Evolutionary conservation across 2,113 vertebrate species (phyloP), one percentile per base, ranked within the genome.

Genomic region (Callopanchax toddi): DNA sequence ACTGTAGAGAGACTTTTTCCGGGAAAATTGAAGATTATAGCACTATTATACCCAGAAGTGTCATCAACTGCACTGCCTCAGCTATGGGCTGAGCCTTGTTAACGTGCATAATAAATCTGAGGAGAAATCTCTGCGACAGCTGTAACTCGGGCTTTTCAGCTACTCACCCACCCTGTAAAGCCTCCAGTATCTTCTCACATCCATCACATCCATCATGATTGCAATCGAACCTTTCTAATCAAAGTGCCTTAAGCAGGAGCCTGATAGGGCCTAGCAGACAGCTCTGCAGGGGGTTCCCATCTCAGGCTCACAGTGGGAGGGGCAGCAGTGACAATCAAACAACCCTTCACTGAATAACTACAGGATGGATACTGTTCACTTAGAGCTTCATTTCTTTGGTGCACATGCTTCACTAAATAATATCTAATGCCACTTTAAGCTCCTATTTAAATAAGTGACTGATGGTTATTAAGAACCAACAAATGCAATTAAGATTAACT

Each of bases 161-260:
- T 42, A 16, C 57, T 26, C 51, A 82, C 56, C 75, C 63, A 51
- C 46, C 71, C 42, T 26, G n/a, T 23, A 55, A n/a, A 82, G 48
- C 69, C 57, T 71, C 55, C 18, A 51, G 62, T 51, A 66, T 84
- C 71, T 82, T 77, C 67, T 75, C 77, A 74, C 77, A 90, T 85
- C 81, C 75, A 81, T 75, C 77, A 74, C 77, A 90, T 85, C 81
- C 75, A 81, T 90, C 84, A 84, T 49, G 66, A 53, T 70, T 13
- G 5, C 45, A 52, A 82, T 78, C 54, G 69, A 84, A 79, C 11
- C 9, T 46, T 65, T 69, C 67, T 64, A 61, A 82, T 82, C 78
- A 57, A 84, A 86, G 66, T 49, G 60, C 55, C 53, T 60, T 18
- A 44, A 34, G 68, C 74, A 32, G 55, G 63, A 55, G 67, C 22